Evolutionary conservation across 2,113 vertebrate species (phyloP), one percentile per base, ranked within the genome.

Genomic region (Esox niger): DNA sequence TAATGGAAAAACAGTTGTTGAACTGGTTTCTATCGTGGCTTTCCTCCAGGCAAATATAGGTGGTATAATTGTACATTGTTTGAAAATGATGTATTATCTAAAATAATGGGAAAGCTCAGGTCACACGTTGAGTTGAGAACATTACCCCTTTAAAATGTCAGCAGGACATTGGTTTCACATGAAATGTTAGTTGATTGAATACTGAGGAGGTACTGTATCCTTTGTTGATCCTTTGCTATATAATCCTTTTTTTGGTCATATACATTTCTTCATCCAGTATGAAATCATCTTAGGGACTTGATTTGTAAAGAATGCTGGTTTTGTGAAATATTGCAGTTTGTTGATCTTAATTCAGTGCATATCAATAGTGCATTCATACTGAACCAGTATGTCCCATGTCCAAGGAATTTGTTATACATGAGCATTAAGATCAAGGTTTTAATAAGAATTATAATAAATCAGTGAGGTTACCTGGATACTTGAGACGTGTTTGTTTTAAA

Each of bases 381-480:
- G 47, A 64, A 47, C 73, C n/a, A n/a, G n/a, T n/a, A n/a, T n/a
- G n/a, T n/a, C n/a, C 30, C 65, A 60, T 65, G 43, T 64, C 71
- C 7, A 35, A 46, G 62, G 38, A 69, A 2, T 56, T 71, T 62
- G 61, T 81, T 61, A 52, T 7, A 76, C 58, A 33, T 64, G 59
- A 72, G 46, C 46, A 62, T 54, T 46, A 31, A 61, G 68, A 66
- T 78, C 71, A 56, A 80, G 69, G n/a, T 82, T 85, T 87, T 85
- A 77, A 71, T 84, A 81, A 81, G 35, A 77, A 62, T 69, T 85
- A 59, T 80, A 86, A 83, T 88, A 80, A 85, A 85, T 66, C 77
- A 62, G 30, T 79, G 62, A 73, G 20, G 57, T 67, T 23, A 62
- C 63, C 66, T 46, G 52, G 20, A 38, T 46, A 26, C 69, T 13